These are phyloP conservation scores for Mastigias papua DNA, from an alignment of 30 jellyfish, hydroid and myxozoan species.

Conservation along the genomic window DNA sequence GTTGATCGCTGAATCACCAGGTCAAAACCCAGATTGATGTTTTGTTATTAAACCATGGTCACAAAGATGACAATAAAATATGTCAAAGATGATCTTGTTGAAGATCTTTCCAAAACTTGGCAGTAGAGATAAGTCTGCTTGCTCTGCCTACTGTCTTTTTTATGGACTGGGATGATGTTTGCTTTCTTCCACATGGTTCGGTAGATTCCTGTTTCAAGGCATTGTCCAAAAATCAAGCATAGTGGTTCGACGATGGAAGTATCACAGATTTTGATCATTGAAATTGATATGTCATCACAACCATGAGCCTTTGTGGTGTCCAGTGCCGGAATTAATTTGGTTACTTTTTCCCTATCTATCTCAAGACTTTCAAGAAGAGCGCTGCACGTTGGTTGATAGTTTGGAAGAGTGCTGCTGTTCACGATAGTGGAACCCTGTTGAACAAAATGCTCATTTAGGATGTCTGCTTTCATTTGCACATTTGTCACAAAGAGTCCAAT, in stretches of 20 bases:
- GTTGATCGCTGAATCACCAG: slow-evolving; percentile 63
- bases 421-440: no score
- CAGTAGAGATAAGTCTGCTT: slow-evolving; percentile 4
- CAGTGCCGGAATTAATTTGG: slow-evolving; percentile 39
- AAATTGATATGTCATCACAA: slow-evolving; percentile 58
- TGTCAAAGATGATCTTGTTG: slow-evolving; percentile 33
- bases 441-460: slow-evolving; percentile 58
- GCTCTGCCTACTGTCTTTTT: slow-evolving; percentile 31
- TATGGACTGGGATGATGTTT: slow-evolving; percentile 4
- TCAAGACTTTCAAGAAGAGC: slow-evolving; percentile 38
- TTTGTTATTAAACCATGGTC: slow-evolving; percentile 26
- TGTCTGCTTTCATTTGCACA: slow-evolving; percentile 46
- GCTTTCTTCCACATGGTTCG: slow-evolving; percentile 12
- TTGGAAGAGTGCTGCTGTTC: slow-evolving; percentile 53
- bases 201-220: slow-evolving; percentile 41
- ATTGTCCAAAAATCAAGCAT: slow-evolving; percentile 51
- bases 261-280: slow-evolving; percentile 42
- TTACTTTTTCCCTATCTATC: slow-evolving; percentile 37
- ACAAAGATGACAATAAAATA: slow-evolving; percentile 36
- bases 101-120: slow-evolving; percentile 35
- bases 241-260: slow-evolving; percentile 53
- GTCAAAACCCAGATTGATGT: slow-evolving; percentile 56
- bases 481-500: slow-evolving; percentile 62
- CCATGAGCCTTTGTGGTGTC: slow-evolving; percentile 73
- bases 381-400: slow-evolving; percentile 34